Evolutionary conservation across 2,113 vertebrate species (phyloP), one percentile per base, ranked within the genome.

Genomic region (Carettochelys insculpta): DNA sequence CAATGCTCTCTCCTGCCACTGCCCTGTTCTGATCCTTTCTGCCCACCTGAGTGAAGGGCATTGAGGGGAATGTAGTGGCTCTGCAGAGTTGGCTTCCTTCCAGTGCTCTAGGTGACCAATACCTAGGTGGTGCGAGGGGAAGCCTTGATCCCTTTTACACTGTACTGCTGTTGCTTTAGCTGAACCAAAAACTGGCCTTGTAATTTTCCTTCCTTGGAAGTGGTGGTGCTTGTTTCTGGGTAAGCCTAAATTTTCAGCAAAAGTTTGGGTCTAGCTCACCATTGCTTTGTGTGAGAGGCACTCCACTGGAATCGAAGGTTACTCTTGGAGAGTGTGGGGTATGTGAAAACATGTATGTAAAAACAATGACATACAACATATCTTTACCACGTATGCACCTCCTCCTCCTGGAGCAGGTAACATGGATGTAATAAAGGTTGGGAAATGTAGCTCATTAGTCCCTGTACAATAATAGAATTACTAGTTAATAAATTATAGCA

Each of bases 291-390:
- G 11, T n/a, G 20, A 75, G 27, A 1, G 0, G 45, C 27, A 52
- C 13, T 41, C 85, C 2, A 5, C 4, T 85, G 48, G 31, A 90
- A 65, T 20, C 24, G 9, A 45, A 11, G 47, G 1, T 82, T 84
- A 41, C 3, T 2, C 87, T 90, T 90, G 68, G 0, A 0, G 68
- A 31, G 10, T 43, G 19, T 88, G 13, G 71, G 29, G 16, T 47
- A 1, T 47, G 4, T 2, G 3, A 82, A 83, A 29, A 22, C 0
- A 0, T n/a, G 4, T 5, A 0, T 0, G 20, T 73, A n/a, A 3
- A 43, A 50, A 90, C 27, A 9, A 54, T 31, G 34, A 43, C 11
- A 3, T 48, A 38, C 3, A 38, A 2, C 3, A 22, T 78, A 29
- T 34, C 56, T 16, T 92, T 65, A 47, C 3, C 1, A 34, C 31